Percentiles rank a stretch among this genome's conserved stretches.
phyloP scores from a whole-genome alignment of 2,888 invertebrate species.

The Drosophila cyrtoloma region DNA sequence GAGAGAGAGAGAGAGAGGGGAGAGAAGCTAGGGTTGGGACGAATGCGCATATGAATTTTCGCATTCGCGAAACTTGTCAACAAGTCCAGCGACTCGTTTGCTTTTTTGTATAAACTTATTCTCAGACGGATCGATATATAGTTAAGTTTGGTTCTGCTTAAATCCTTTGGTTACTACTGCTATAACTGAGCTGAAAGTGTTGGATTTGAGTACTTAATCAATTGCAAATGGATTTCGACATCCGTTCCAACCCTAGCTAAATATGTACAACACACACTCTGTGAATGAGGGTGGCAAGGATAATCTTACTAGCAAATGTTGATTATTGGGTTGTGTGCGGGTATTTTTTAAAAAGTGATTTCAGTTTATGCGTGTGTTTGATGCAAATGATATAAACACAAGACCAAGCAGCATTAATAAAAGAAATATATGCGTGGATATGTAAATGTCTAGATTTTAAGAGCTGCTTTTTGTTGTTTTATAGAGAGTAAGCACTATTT shows the following conservation, averaged over 20 bases:
- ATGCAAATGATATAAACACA: constrained; percentile 61
- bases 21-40: constrained; percentile 54
- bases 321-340: constrained; percentile 6
- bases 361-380: constrained; percentile 25
- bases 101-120: not conserved
- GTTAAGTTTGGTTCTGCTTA: not conserved
- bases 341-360: constrained; percentile 16
- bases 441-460: constrained; percentile 13
- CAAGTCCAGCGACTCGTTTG: constrained; percentile 7
- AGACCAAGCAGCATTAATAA: constrained; percentile 58
- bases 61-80: constrained; percentile 35
- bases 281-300: constrained; percentile 7
- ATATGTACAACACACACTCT: constrained; percentile 25
- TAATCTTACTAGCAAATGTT: constrained; percentile 23
- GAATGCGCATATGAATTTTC: constrained; percentile 39
- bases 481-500: constrained; percentile 32
- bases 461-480: constrained; percentile 12
- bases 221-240: constrained; percentile 30
- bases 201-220: constrained; percentile 26
- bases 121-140: not conserved
- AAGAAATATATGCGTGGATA: constrained; percentile 34
- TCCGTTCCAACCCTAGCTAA: constrained; percentile 54
- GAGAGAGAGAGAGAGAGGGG: constrained; percentile 12
- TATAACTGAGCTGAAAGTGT: constrained; percentile 7
- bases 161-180: constrained; percentile 4